Evolutionary conservation across 2,797 vertebrate genomes (phyloP), one percentile per base, ranked within the genome.

Genomic region (Trichosurus vulpecula): DNA sequence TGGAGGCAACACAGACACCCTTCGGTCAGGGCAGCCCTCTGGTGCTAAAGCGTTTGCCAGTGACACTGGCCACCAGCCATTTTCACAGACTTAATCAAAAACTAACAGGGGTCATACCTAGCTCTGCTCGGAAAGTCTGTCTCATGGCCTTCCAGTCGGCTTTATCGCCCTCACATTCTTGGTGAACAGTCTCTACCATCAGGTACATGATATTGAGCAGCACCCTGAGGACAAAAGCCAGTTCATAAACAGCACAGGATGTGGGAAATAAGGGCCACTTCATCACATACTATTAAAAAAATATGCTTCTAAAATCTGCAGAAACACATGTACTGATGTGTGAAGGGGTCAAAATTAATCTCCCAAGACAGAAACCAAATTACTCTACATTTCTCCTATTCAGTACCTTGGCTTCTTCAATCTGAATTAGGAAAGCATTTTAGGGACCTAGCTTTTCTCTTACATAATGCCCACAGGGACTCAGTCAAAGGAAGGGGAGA

Each of bases 171-270:
- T 99, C 99, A 0, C 99, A 99, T 31, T 99, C 99, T 98, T 99
- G 99, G 91, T 99, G 99, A 95, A 99, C 99, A 0, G 99, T 99
- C 98, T 99, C 99, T 98, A 99, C 99, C 16, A 99, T 99, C 98
- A 99, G 98, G 98, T 99, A 99, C 99, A 99, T 99, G 97, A 99
- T 99, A 98, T 99, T 99, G 58, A 99, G 99, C 97, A 99, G 98
- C 95, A 99, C 99, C 98, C 99, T 99, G 97, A 56, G 9, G n/a
- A 96, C 0, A 2, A 87, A 54, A 97, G 94, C 54, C 56, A 94
- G 95, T 27, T 94, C n/a, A 54, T 4, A 31, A 53, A 81, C 0
- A 27, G 11, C 58, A 13, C 2, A 91, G 54, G n/a, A 91, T 0
- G 0, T 22, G 54, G 61, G 6, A 54, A 41, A 47, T 30, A 13